phyloP scores from a whole-genome alignment of 2,113 vertebrate genomes.

The Lanius collurio region DNA sequence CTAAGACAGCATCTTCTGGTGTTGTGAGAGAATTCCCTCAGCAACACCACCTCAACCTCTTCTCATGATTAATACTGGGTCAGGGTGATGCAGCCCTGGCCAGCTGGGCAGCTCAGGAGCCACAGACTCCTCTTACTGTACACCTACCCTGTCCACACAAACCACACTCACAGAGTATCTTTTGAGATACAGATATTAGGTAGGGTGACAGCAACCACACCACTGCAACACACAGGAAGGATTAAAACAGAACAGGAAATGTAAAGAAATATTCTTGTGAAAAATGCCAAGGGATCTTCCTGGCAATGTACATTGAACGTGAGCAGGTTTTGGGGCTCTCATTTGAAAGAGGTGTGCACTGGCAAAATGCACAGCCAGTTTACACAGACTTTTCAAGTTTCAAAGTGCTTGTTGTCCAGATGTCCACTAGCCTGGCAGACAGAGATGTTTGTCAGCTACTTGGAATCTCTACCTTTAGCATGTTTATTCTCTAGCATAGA shows the following conservation, averaged over 20 bases:
- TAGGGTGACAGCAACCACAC: not conserved
- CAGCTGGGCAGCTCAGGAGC: not conserved
- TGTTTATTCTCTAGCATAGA: accelerated
- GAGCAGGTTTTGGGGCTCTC: not conserved
- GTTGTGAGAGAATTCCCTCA: not conserved
- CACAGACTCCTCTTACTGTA: not conserved
- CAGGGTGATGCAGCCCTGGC: not conserved
- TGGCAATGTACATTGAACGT: not conserved
- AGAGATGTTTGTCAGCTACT: not conserved
- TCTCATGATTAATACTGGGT: not conserved
- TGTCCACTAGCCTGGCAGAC: not conserved
- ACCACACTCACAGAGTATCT: accelerated
- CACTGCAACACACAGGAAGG: not conserved
- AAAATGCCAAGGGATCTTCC: not conserved
- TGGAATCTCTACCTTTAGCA: not conserved
- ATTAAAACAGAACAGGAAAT: not conserved
- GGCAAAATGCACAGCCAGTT: not conserved
- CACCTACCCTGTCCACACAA: not conserved
- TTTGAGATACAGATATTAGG: not conserved
- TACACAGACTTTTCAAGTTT: not conserved
- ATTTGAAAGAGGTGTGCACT: not conserved
- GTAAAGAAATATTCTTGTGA: not conserved
- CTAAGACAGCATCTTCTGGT: not conserved
- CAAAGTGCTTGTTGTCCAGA: not conserved
- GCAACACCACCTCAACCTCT: not conserved